Evolutionary conservation across 1,140 invertebrate species (phyloP), one percentile per base, ranked within the genome.

Genomic region (Euglossa dilemma): DNA sequence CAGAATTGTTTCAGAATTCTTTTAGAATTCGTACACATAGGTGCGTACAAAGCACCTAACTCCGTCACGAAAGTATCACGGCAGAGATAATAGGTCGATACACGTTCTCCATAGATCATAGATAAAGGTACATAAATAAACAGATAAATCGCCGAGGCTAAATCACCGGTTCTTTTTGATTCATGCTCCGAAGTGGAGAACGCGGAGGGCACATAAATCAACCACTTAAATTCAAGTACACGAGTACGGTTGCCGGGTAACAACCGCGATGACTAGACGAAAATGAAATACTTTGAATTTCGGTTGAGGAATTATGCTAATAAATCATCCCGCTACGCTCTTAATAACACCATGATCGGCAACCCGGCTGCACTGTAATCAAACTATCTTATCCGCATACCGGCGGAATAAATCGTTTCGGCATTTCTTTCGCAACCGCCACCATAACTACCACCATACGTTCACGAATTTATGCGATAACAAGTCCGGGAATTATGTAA

Each of bases 111-210:
- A 36, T 56, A 36, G 20, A 56, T 71, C 28, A 54, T 36, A 64
- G 50, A 71, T 77, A 85, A 50, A 67, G 43, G 56, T 47, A 43
- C 71, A 77, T 81, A 85, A 85, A 87, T 82, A 82, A 85, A 82
- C 66, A 82, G 66, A 85, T 64, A 77, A 76, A 52, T 72, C 59
- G 20, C 28, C 47, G n/a, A 61, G 77, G 63, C 67, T 82, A 73
- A 87, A 85, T 82, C 83, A 82, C 78, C 23, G 73, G 78, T 87
- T 84, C 80, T 83, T 59, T 67, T 43, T 77, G 81, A 87, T 84
- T 84, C 85, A 80, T 76, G 80, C 56, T 56, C 36, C 61, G 45
- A 72, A 59, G 66, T 81, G 45, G n/a, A 61, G 56, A 1, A 56
- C 23, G 50, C 63, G 74, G 11, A 63, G 47, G 61, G 63, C 36